phyloP scores from a whole-genome alignment of 1,140 invertebrate species.

The Nephila pilipes region DNA sequence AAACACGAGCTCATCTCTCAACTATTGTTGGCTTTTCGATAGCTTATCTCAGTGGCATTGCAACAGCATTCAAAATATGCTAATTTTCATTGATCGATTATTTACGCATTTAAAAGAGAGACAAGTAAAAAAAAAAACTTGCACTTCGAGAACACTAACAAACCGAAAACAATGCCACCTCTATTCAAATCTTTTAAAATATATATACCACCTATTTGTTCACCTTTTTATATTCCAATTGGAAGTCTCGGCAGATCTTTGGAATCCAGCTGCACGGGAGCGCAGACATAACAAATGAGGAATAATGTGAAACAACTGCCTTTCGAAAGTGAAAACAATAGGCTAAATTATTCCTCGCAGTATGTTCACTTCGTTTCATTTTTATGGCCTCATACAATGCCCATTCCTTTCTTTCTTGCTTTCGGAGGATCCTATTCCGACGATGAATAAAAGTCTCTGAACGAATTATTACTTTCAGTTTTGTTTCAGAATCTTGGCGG shows the following conservation, averaged over 20 bases:
- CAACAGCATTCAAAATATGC: neutral
- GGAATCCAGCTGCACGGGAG: neutral
- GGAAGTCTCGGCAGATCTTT: neutral
- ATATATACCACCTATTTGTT: slow-evolving; percentile 6
- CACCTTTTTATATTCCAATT: neutral
- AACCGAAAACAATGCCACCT: neutral
- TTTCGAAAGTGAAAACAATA: slow-evolving; percentile 46
- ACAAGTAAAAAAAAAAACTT: neutral
- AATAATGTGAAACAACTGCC: neutral
- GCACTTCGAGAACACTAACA: neutral
- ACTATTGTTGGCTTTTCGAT: too few relatives aligned
- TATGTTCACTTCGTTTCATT: slow-evolving; percentile 23
- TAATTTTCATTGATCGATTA: neutral
- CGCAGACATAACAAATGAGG: neutral
- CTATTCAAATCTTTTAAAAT: neutral
- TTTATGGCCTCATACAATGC: slow-evolving; percentile 18
- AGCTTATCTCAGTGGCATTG: too few relatives aligned
- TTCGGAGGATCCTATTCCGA: neutral
- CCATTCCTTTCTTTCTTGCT: slow-evolving; percentile 26
- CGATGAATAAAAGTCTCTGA: slow-evolving; percentile 13
- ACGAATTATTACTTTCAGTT: slow-evolving; percentile 47
- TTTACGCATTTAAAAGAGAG: neutral
- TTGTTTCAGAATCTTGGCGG: slow-evolving; percentile 29
- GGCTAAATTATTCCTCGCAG: slow-evolving; percentile 22
- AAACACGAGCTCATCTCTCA: too few relatives aligned